Base-by-base conservation (phyloP, 2,888 invertebrate species). In the Melipona bicolor region DNA sequence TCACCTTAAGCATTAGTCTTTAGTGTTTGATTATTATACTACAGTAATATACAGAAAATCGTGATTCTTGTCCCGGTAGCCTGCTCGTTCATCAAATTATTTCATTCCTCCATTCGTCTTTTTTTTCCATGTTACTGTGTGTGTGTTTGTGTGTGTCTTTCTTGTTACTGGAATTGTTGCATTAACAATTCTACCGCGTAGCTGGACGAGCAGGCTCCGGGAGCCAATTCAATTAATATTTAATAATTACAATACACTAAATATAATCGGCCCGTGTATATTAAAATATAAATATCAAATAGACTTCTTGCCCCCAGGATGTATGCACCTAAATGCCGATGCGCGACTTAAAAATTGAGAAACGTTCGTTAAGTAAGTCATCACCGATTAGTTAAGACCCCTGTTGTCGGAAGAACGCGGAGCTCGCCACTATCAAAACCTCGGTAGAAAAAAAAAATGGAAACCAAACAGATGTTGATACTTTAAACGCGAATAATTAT, bases 1-100 rank as follows among this genome's bases (percentile, higher is more conserved):
- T 93, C 91, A 93, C 91, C 93, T 93, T 93, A 93, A 93, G 93
- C 92, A 93, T 93, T 93, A 93, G 93, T 93, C 93, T 93, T 93
- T 93, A 93, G 93, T 93, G 91, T 93, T 93, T 93, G 93, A 93
- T 93, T 93, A 92, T 90, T 90, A 93, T 92, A 91, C 93, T 93
- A 93, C 92, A 93, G 86, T 92, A 93, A 93, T 93, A 91, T 93
- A 93, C 93, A 93, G 91, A 91, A 92, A 93, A 83, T 80, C 82
- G 89, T 87, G 85, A 67, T 79, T 85, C 71, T 61, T 49, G 68
- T 24, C 77, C 65, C 84, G 68, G 32, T 15, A 43, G 68, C 32
- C 81, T 79, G 86, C 70, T 73, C 78, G 81, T 76, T 74, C 76
- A 70, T 77, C 76, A 62, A 74, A 17, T 49, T 17, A 11, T 54